A percentile compares a stretch with the other conserved stretches of the same genome.
phyloP scores from a whole-genome alignment of 2,113 vertebrate genomes.

The Illadopsis cleaveri region DNA sequence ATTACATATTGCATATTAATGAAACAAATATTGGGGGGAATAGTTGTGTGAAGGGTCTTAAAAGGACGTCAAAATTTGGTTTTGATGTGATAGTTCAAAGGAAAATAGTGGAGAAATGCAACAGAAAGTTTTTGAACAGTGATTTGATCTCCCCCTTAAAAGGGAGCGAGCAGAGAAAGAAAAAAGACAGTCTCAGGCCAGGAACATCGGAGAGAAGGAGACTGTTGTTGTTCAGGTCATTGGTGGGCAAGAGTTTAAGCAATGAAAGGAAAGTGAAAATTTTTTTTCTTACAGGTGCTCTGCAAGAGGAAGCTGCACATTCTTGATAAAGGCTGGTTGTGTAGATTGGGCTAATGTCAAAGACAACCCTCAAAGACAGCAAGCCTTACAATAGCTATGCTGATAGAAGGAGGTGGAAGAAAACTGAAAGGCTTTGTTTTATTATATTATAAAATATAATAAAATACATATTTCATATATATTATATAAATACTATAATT shows the following conservation, averaged over 20 bases:
- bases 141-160: background rate
- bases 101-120: background rate
- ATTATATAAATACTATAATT: background rate
- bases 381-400: background rate
- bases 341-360: background rate
- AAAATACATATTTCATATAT: background rate
- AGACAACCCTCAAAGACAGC: background rate
- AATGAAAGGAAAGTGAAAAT: background rate
- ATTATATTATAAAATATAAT: background rate
- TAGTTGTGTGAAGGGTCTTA: background rate
- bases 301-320: background rate
- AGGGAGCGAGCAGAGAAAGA: background rate
- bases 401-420: background rate
- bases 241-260: background rate
- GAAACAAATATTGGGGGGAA: background rate
- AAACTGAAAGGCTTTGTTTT: background rate
- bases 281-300: background rate
- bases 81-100: background rate
- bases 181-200: background rate
- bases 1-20: background rate
- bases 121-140: background rate
- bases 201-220: background rate
- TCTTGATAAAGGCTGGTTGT: background rate
- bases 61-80: background rate
- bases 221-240: background rate